Percentiles rank a stretch among this genome's conserved stretches.
Conservation (phyloP, 2,888 invertebrate genomes). For the Pharmacophagus antenor region DNA sequence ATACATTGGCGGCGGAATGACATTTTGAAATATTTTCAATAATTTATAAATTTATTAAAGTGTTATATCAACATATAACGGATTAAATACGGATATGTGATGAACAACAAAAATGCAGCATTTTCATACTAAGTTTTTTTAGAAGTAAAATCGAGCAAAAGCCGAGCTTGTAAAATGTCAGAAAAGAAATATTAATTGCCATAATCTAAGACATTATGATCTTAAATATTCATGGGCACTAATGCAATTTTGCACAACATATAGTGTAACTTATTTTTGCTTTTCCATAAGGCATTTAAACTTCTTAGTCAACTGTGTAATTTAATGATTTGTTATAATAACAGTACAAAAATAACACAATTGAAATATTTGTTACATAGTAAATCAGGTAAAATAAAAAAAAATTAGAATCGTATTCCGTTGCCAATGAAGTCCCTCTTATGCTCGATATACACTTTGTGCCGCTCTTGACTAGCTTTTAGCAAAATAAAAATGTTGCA, state of each 20-base stretch:
- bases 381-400: neutral
- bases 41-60: neutral
- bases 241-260: no score
- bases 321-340: neutral
- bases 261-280: no score
- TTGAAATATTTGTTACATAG: neutral
- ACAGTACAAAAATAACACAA: neutral
- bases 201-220: no score
- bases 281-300: no score
- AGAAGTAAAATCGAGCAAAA: neutral
- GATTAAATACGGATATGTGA: neutral
- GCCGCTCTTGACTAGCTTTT: neutral
- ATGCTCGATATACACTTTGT: slow-evolving; percentile 12
- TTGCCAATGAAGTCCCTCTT: slow-evolving; percentile 7
- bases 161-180: neutral
- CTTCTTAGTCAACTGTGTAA: no score
- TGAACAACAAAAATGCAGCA: neutral
- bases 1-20: slow-evolving; percentile 20
- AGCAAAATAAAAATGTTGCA: neutral
- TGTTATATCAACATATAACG: neutral
- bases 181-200: neutral
- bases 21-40: neutral
- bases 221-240: no score
- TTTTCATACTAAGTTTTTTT: neutral
- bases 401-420: slow-evolving; percentile 5